phyloP scores from a whole-genome alignment of 1,140 invertebrate species.

The Drosophila littoralis region DNA sequence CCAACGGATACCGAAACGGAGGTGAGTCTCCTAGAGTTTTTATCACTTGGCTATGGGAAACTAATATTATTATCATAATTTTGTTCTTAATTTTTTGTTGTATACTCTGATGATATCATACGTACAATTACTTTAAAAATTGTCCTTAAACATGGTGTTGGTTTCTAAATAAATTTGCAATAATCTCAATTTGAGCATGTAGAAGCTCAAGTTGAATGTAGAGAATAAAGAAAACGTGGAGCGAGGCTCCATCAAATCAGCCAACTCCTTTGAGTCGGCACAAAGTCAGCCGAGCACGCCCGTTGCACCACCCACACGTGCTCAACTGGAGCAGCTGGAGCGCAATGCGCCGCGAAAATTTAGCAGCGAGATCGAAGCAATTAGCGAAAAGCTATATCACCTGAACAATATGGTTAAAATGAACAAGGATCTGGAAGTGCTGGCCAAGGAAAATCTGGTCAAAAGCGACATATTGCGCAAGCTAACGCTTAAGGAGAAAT shows the following conservation, averaged over 20 bases:
- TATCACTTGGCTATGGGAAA: conserved; percentile 53
- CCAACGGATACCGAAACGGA: conserved; percentile 91
- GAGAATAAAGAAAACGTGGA: conserved; percentile 71
- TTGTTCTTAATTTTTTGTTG: conserved; percentile 56
- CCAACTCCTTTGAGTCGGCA: conserved; percentile 73
- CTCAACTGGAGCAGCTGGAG: conserved; percentile 79
- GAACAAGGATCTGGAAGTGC: conserved; percentile 79
- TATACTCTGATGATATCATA: conserved; percentile 44
- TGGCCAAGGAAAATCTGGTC: conserved; percentile 82
- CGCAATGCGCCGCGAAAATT: conserved; percentile 68
- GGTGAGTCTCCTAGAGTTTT: conserved; percentile 85
- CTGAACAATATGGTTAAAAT: conserved; percentile 82
- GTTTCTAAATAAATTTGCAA: conserved; percentile 47
- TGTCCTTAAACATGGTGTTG: conserved; percentile 65
- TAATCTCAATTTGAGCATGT: conserved; percentile 17
- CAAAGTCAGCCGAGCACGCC: conserved; percentile 59
- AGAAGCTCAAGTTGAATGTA: conserved; percentile 50
- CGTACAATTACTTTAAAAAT: conserved; percentile 34
- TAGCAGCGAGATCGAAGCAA: conserved; percentile 79
- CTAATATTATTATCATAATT: conserved; percentile 73
- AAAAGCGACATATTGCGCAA: conserved; percentile 83
- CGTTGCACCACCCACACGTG: conserved; percentile 54
- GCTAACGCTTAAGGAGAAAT: conserved; percentile 81
- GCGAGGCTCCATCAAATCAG: conserved; percentile 54
- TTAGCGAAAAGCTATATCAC: conserved; percentile 81